A percentile compares a stretch with the other conserved stretches of the same genome.
phyloP scores from a whole-genome alignment of 2,888 invertebrate genomes.

The Lypha dubia region DNA sequence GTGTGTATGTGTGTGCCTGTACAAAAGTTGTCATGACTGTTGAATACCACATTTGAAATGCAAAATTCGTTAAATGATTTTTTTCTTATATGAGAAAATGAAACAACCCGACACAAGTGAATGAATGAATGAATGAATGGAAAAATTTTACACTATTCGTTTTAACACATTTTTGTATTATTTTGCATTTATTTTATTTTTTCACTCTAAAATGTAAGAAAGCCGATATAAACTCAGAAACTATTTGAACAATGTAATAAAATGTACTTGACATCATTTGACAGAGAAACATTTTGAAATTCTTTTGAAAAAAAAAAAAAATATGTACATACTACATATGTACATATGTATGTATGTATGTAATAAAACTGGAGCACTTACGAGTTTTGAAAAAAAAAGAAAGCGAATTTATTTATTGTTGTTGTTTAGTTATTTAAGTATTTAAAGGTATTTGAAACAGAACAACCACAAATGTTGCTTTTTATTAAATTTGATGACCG shows the following conservation, averaged over 20 bases:
- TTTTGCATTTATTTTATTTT: not conserved
- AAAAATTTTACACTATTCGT: too few species aligned
- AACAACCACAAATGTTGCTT: constrained; percentile 6
- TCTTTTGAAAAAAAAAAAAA: constrained; percentile 3
- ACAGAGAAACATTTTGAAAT: constrained; percentile 41
- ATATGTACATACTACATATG: too few species aligned
- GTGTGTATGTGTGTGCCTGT: constrained; percentile 5
- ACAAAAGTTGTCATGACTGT: constrained; percentile 50
- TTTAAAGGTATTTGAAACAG: not conserved
- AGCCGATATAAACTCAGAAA: constrained; percentile 31
- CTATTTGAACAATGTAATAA: constrained; percentile 55
- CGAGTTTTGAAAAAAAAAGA: not conserved
- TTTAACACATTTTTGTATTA: constrained; percentile 11
- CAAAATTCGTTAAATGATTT: constrained; percentile 34
- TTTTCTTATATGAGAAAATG: not conserved
- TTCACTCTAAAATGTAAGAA: constrained; percentile 16
- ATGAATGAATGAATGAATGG: too few species aligned
- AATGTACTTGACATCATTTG: constrained; percentile 51
- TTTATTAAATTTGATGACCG: constrained; percentile 18
- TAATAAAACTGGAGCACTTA: constrained; percentile 13
- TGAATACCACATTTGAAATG: constrained; percentile 53
- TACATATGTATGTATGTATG: too few species aligned
- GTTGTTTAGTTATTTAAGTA: not conserved
- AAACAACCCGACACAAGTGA: constrained; percentile 21
- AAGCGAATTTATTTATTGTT: not conserved